phyloP scores from a whole-genome alignment of 2,113 vertebrate species.

The Sinocyclocheilus anophthalmus region DNA sequence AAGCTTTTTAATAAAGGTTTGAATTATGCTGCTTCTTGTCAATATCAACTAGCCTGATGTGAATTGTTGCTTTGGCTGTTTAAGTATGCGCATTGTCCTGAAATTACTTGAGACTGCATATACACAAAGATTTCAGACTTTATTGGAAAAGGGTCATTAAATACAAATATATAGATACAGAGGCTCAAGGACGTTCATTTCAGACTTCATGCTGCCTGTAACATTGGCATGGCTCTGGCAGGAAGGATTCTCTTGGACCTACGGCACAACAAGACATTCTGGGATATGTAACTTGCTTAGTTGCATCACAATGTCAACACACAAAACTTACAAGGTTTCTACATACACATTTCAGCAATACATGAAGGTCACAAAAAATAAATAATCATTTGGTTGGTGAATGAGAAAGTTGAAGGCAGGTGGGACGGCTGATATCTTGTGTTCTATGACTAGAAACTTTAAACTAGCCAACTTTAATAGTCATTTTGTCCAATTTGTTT shows the following conservation, averaged over 20 bases:
- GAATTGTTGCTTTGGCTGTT: not conserved
- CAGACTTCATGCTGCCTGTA: conserved; percentile 68
- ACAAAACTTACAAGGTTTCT: conserved; percentile 24
- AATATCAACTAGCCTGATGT: not conserved
- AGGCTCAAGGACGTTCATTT: conserved; percentile 61
- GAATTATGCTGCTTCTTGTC: too few species aligned
- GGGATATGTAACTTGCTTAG: conserved; percentile 30
- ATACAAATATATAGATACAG: conserved; percentile 51
- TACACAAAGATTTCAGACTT: conserved; percentile 64
- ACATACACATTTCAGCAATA: conserved; percentile 30
- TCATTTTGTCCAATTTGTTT: not conserved
- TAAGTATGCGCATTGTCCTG: not conserved
- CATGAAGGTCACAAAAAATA: conserved; percentile 12
- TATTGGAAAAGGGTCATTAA: conserved; percentile 59
- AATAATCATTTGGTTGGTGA: not conserved
- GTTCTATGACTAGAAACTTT: not conserved
- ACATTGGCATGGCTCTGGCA: not conserved
- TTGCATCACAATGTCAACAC: conserved; percentile 28
- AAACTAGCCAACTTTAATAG: not conserved
- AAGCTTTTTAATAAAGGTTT: not conserved
- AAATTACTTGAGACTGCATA: conserved; percentile 27
- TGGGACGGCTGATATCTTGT: not conserved
- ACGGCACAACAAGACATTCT: conserved; percentile 33
- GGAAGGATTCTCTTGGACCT: conserved; percentile 25
- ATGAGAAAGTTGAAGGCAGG: not conserved